phyloP scores from a whole-genome alignment of 2,113 vertebrate genomes.

The Eubucco bourcierii region DNA sequence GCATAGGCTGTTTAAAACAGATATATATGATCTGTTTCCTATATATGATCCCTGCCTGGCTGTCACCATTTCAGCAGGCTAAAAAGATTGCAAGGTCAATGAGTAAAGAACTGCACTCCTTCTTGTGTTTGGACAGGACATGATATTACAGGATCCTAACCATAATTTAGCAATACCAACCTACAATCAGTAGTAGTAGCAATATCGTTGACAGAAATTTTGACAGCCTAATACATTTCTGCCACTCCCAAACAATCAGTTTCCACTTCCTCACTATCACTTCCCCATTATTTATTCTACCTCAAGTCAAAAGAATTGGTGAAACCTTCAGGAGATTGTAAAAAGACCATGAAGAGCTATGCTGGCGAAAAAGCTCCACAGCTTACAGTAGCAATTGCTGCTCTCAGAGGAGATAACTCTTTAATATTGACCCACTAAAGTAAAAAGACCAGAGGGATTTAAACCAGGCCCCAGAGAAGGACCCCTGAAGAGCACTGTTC shows the following conservation, averaged over 20 bases:
- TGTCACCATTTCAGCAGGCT: background rate
- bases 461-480: background rate
- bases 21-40: background rate
- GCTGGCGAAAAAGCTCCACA: background rate
- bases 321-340: fast-evolving
- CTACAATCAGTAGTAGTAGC: background rate
- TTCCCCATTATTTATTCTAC: background rate
- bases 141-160: background rate
- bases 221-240: background rate
- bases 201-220: background rate
- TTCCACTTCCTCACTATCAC: background rate
- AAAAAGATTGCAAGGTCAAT: background rate
- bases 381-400: background rate
- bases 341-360: background rate
- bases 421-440: background rate
- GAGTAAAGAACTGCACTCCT: background rate
- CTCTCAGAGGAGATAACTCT: background rate
- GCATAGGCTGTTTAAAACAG: too few relatives aligned
- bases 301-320: background rate
- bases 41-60: background rate
- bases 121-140: background rate
- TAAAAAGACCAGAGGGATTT: background rate
- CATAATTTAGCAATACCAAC: background rate
- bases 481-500: background rate
- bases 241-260: background rate